Conservation (phyloP, 2,113 vertebrate species). For the Paradoxurus hermaphroditus region DNA sequence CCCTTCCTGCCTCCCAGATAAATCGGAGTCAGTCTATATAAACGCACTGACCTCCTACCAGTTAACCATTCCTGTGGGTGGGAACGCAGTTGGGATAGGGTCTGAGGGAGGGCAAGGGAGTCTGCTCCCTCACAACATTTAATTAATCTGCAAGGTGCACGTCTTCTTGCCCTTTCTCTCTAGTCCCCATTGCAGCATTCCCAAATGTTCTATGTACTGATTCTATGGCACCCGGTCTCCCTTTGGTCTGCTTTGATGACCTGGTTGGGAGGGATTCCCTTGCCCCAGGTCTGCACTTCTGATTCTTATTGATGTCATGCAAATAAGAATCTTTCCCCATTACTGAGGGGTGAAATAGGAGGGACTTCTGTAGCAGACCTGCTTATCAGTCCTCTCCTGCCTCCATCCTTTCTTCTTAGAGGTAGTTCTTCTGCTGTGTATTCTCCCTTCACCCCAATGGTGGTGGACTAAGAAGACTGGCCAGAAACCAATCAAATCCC, state of each 20-base stretch:
- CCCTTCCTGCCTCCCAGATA: conserved; percentile 38
- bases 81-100: neutral
- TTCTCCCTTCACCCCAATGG: no score
- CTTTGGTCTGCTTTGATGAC: neutral
- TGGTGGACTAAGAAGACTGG: neutral
- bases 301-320: neutral
- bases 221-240: neutral
- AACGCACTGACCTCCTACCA: conserved; percentile 25
- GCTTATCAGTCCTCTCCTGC: neutral
- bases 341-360: neutral
- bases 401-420: neutral
- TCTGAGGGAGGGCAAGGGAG: neutral
- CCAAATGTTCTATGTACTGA: neutral
- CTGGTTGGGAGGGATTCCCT: neutral
- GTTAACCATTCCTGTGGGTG: conserved; percentile 33
- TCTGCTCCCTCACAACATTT: conserved; percentile 56
- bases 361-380: neutral
- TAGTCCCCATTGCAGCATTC: neutral
- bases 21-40: conserved; percentile 16
- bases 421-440: neutral
- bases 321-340: neutral
- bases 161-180: neutral
- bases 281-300: neutral
- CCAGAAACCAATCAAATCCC: neutral
- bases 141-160: conserved; percentile 2